Percentiles rank a stretch among this genome's conserved stretches.
phyloP scores from a whole-genome alignment of 2,113 vertebrate species.

The Tympanuchus pallidicinctus region DNA sequence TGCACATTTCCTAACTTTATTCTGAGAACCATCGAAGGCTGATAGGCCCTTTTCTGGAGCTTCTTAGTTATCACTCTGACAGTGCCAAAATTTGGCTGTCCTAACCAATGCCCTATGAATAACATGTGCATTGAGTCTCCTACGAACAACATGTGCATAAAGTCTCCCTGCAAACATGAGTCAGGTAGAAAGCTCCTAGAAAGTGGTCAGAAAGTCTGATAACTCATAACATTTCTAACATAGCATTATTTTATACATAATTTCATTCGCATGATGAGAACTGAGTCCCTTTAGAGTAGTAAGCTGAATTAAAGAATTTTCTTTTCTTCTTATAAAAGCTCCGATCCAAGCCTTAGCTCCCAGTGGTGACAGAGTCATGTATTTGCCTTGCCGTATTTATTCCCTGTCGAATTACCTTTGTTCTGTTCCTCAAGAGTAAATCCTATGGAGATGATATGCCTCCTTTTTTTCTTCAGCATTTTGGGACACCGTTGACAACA shows the following conservation, averaged over 20 bases:
- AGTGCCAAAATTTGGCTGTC: neutral
- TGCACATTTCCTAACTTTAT: neutral
- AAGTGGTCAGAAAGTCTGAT: neutral
- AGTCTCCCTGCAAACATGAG: neutral
- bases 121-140: neutral
- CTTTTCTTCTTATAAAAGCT: neutral
- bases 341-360: neutral
- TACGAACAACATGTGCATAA: neutral
- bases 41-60: neutral
- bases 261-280: neutral
- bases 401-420: neutral
- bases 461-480: neutral
- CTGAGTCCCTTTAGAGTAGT: neutral
- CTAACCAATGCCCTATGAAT: neutral
- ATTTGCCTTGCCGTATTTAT: neutral
- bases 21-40: neutral
- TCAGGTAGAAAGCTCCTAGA: neutral
- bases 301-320: neutral
- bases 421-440: neutral
- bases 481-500: neutral
- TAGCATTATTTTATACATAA: neutral
- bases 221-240: neutral
- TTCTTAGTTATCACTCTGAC: neutral
- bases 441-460: neutral
- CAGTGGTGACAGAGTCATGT: neutral